Conservation (phyloP, 2,113 vertebrate genomes). For the Danionella cerebrum region DNA sequence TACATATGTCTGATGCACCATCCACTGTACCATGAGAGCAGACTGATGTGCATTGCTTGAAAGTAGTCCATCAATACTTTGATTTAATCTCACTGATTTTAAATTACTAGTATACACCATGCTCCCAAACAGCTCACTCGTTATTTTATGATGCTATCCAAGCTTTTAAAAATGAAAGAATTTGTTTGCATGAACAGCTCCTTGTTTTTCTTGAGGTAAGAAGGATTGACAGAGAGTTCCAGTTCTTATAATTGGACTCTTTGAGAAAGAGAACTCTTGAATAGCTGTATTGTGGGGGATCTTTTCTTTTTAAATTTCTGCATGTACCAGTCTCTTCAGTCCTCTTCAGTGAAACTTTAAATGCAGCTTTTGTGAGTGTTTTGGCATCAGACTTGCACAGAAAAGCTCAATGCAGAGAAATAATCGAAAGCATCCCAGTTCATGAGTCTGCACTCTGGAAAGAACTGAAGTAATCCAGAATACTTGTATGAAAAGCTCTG, state of each 20-base stretch:
- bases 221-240: neutral
- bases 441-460: neutral
- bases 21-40: no score
- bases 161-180: no score
- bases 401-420: neutral
- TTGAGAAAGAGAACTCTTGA: conserved; percentile 15
- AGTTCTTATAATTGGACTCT: conserved; percentile 12
- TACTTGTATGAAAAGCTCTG: neutral
- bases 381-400: neutral
- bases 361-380: conserved; percentile 26
- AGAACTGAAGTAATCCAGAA: neutral
- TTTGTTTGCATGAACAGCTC: no score
- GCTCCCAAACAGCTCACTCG: no score
- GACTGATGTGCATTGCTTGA: no score
- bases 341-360: conserved; percentile 22
- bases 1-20: no score
- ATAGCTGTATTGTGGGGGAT: conserved; percentile 9
- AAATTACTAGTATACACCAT: no score
- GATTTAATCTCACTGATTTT: no score
- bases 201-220: neutral
- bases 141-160: no score
- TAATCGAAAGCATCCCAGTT: conserved; percentile 3
- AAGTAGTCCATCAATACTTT: no score
- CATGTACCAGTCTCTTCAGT: conserved; percentile 23
- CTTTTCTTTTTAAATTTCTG: conserved; percentile 20